Conservation (phyloP, 2,113 vertebrate species). For the Gorsachius goisagi region DNA sequence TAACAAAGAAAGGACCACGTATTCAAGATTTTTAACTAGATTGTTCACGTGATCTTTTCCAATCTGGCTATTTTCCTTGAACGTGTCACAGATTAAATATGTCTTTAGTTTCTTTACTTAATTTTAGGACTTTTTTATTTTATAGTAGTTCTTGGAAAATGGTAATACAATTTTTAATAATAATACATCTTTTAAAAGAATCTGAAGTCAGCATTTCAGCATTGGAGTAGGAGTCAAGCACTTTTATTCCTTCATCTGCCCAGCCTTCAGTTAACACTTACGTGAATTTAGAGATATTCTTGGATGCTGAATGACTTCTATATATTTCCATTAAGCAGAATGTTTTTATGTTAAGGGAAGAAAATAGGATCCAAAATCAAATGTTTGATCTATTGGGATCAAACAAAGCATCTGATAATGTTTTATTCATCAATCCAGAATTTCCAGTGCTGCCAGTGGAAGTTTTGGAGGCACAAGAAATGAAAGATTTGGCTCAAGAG, state of each 20-base stretch:
- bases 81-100: background rate
- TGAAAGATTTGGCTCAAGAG: background rate
- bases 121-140: background rate
- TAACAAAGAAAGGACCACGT: background rate
- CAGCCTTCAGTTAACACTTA: background rate
- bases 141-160: background rate
- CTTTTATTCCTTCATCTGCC: background rate
- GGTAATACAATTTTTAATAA: background rate
- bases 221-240: background rate
- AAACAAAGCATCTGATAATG: background rate
- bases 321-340: background rate
- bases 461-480: background rate
- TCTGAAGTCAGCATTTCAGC: background rate
- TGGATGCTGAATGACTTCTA: background rate
- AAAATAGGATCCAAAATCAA: background rate
- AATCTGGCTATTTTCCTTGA: background rate
- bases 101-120: background rate
- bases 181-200: background rate
- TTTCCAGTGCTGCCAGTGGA: background rate
- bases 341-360: background rate
- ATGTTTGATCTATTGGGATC: background rate
- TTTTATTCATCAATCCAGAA: background rate
- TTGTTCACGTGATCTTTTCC: background rate
- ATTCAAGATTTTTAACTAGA: background rate
- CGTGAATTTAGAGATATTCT: background rate